Evolutionary conservation across 2,797 vertebrate species (phyloP).

Genomic region (Hippoglossus hippoglossus): DNA sequence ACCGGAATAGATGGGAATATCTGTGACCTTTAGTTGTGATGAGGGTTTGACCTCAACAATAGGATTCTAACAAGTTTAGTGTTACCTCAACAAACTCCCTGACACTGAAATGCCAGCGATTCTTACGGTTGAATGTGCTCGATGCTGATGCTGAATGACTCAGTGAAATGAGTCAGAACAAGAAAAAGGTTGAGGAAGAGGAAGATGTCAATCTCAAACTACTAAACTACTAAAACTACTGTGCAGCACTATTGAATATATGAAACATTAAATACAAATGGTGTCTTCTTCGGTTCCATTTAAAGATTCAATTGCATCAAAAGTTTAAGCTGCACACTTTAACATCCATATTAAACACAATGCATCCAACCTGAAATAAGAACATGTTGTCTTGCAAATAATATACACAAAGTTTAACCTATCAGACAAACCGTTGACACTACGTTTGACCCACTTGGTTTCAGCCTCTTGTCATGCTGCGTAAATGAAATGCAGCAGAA

Average conservation of each 20-base stretch:
- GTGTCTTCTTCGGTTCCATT: slow-evolving; percentile 21
- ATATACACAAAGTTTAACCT: slow-evolving; percentile 11
- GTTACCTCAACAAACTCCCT: slow-evolving; percentile 59
- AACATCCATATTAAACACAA: slow-evolving; percentile 47
- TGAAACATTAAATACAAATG: slow-evolving; percentile 46
- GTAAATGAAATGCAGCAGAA: slow-evolving; percentile 56
- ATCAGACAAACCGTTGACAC: too few relatives aligned
- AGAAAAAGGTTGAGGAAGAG: slow-evolving; percentile 28
- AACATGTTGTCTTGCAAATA: slow-evolving; percentile 47
- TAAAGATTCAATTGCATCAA: slow-evolving; percentile 27
- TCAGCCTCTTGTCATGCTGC: too few relatives aligned
- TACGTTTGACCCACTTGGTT: too few relatives aligned
- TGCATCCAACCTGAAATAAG: background rate
- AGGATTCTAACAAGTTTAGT: slow-evolving; percentile 50
- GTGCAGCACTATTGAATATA: slow-evolving; percentile 35
- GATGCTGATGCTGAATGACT: slow-evolving; percentile 59
- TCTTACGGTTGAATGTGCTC: slow-evolving; percentile 63
- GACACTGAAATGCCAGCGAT: slow-evolving; percentile 65
- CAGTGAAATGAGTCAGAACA: slow-evolving; percentile 62
- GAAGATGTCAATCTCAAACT: background rate
- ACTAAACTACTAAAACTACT: background rate
- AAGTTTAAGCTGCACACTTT: slow-evolving; percentile 27
- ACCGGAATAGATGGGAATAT: slow-evolving; percentile 43
- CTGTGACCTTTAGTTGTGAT: slow-evolving; percentile 53
- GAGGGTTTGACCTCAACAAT: slow-evolving; percentile 55